Evolutionary conservation across 2,113 vertebrate genomes (phyloP).

Genomic region (Oryzias javanicus): DNA sequence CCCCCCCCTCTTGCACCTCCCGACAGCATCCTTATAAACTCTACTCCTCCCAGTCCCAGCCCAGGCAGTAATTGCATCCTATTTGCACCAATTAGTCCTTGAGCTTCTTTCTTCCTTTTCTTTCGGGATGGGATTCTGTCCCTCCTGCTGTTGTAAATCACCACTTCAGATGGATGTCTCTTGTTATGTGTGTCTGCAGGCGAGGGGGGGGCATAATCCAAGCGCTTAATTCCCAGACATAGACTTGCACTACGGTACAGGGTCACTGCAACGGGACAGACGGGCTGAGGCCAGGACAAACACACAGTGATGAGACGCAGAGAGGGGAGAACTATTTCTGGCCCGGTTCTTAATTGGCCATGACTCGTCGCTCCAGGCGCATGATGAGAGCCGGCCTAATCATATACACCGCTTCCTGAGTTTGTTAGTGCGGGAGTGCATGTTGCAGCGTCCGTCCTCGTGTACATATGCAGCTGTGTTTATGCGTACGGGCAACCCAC

Average conservation of each 20-base stretch:
- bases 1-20: slow-evolving; percentile 6
- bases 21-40: slow-evolving; percentile 50
- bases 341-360: slow-evolving; percentile 72
- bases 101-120: slow-evolving; percentile 72
- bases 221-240: slow-evolving; percentile 62
- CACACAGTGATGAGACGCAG: slow-evolving; percentile 37
- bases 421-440: slow-evolving; percentile 33
- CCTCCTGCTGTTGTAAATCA: slow-evolving; percentile 65
- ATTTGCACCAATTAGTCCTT: slow-evolving; percentile 79
- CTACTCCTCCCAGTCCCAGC: slow-evolving; percentile 62
- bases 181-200: slow-evolving; percentile 37
- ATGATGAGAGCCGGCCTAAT: slow-evolving; percentile 58
- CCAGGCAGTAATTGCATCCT: slow-evolving; percentile 76
- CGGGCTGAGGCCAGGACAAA: slow-evolving; percentile 63
- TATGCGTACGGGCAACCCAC: not conserved
- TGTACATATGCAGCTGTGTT: slow-evolving; percentile 38
- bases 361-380: slow-evolving; percentile 66
- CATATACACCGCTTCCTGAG: slow-evolving; percentile 65
- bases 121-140: slow-evolving; percentile 64
- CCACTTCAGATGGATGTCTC: slow-evolving; percentile 48
- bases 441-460: slow-evolving; percentile 15
- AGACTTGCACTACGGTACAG: slow-evolving; percentile 51
- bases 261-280: slow-evolving; percentile 69
- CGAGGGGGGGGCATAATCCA: slow-evolving; percentile 64
- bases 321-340: slow-evolving; percentile 69